Conservation (phyloP, 2,113 vertebrate genomes). For the Erythrolamprus reginae region DNA sequence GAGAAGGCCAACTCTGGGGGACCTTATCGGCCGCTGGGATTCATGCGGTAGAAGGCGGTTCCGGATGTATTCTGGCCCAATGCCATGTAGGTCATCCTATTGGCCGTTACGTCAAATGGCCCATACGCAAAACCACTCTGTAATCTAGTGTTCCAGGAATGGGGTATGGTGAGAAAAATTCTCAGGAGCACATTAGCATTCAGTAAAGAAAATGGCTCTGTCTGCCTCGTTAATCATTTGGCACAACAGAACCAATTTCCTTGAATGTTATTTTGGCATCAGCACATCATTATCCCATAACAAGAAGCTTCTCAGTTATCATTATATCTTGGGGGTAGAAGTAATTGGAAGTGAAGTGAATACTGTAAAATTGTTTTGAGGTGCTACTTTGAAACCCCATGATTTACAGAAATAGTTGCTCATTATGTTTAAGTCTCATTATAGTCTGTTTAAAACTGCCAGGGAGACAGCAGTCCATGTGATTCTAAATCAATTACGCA, state of each 20-base stretch:
- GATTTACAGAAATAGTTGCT: slow-evolving; percentile 18
- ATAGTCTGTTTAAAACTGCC: neutral
- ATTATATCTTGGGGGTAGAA: slow-evolving; percentile 1
- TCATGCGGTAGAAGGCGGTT: no score
- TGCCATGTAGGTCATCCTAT: no score
- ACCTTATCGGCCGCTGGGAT: no score
- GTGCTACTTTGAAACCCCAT: neutral
- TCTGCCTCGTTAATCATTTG: slow-evolving; percentile 21
- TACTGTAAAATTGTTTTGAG: slow-evolving; percentile 13
- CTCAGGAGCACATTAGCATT: slow-evolving; percentile 2
- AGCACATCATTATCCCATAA: slow-evolving; percentile 11
- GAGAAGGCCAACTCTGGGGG: no score
- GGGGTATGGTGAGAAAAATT: neutral
- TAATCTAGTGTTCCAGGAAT: neutral
- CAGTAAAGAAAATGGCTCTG: neutral
- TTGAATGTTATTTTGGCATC: slow-evolving; percentile 7
- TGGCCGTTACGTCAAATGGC: neutral
- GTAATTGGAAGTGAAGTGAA: slow-evolving; percentile 20
- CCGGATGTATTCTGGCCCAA: no score
- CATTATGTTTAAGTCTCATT: neutral
- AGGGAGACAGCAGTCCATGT: neutral
- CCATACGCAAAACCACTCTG: neutral
- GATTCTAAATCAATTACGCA: neutral
- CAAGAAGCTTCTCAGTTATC: slow-evolving; percentile 4
- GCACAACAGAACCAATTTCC: slow-evolving; percentile 15